Evolutionary conservation across 1,140 invertebrate genomes (phyloP).

Genomic region (Halotydeus destructor): DNA sequence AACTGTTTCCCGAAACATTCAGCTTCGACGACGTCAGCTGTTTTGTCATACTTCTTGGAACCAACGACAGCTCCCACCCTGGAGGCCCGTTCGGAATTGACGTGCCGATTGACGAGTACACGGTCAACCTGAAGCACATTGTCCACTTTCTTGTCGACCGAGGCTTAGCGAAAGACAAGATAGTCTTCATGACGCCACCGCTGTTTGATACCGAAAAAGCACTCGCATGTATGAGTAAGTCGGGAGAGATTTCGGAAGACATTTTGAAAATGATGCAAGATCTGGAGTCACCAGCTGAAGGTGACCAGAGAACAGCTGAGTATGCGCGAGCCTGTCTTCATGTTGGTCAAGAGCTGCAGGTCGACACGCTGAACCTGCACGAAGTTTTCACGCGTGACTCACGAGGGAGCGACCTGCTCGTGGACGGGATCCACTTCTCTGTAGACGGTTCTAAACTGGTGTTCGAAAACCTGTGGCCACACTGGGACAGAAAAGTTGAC

Average conservation of each 20-base stretch:
- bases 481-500: too few species aligned
- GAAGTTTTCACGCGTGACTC: conserved; percentile 19
- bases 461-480: conserved; percentile 9
- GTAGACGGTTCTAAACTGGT: conserved; percentile 10
- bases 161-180: conserved; percentile 21
- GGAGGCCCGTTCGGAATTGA: conserved; percentile 21
- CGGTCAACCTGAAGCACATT: conserved; percentile 22
- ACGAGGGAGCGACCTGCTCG: conserved; percentile 13
- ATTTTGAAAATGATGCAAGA: conserved; percentile 9
- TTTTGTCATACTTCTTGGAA: conserved; percentile 25
- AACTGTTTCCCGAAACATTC: conserved; percentile 20
- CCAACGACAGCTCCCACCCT: conserved; percentile 24
- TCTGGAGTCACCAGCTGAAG: not conserved
- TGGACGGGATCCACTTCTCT: conserved; percentile 17
- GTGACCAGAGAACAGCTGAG: conserved; percentile 10
- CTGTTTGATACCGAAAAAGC: too few species aligned
- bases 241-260: conserved; percentile 15
- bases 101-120: conserved; percentile 24
- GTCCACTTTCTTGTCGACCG: conserved; percentile 22
- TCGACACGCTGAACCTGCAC: conserved; percentile 20
- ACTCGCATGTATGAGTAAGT: conserved; percentile 20
- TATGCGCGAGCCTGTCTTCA: conserved; percentile 19
- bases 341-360: conserved; percentile 16
- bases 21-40: conserved; percentile 19
- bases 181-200: conserved; percentile 24